Conservation (phyloP, 2,888 invertebrate genomes). For the Andrena chrysosceles region DNA sequence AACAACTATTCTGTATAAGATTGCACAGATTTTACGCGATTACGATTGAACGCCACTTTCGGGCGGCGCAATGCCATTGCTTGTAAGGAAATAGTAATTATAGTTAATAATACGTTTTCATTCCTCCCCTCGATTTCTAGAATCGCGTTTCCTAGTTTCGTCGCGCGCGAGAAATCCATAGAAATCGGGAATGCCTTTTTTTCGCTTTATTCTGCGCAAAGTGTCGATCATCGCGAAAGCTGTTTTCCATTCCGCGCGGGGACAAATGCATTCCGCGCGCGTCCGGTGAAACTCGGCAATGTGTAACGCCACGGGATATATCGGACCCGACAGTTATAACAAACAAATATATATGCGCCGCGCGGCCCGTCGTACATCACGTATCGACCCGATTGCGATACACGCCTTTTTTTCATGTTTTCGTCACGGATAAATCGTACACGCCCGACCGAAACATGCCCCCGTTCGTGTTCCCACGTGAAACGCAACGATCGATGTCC, state of each 20-base stretch:
- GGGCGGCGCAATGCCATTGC: neutral
- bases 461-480: slow-evolving; percentile 36
- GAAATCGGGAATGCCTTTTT: neutral
- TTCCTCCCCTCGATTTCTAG: neutral
- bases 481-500: slow-evolving; percentile 62
- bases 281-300: slow-evolving; percentile 80
- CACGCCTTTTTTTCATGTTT: slow-evolving; percentile 49
- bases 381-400: slow-evolving; percentile 69
- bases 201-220: neutral
- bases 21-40: neutral
- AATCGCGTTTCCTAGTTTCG: neutral
- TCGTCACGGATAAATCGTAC: slow-evolving; percentile 67
- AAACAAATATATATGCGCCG: slow-evolving; percentile 64
- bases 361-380: slow-evolving; percentile 61
- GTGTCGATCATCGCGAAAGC: slow-evolving; percentile 61
- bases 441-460: slow-evolving; percentile 56
- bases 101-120: too few relatives aligned
- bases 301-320: slow-evolving; percentile 76
- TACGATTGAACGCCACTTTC: neutral
- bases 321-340: slow-evolving; percentile 69
- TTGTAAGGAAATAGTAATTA: too few relatives aligned
- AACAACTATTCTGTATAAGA: neutral
- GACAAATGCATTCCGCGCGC: slow-evolving; percentile 72
- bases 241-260: slow-evolving; percentile 54
- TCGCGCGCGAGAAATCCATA: neutral